A percentile compares a stretch with the other conserved stretches of the same genome.
phyloP scores from a whole-genome alignment of 2,888 invertebrate species.

The Odontothrips loti region DNA sequence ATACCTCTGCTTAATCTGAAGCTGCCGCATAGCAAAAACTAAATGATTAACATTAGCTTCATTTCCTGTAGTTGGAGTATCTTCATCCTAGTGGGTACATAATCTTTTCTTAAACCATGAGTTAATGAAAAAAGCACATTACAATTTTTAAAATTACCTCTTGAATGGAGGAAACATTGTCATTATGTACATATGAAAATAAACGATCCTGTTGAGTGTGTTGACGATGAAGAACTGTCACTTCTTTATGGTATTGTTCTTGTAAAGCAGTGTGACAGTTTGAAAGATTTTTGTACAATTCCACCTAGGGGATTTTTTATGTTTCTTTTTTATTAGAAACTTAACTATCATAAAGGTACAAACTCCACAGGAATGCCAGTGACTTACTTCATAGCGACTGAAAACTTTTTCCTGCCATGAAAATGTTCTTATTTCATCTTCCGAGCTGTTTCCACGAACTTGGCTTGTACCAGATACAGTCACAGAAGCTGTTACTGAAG shows the following conservation, averaged over 20 bases:
- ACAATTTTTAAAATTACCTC: slow-evolving; percentile 27
- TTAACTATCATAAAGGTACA: background rate
- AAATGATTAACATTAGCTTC: background rate
- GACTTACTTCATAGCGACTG: slow-evolving; percentile 53
- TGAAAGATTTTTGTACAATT: slow-evolving; percentile 50
- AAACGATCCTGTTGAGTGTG: slow-evolving; percentile 42
- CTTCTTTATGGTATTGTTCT: slow-evolving; percentile 52
- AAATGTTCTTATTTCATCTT: slow-evolving; percentile 48
- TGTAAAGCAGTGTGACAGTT: slow-evolving; percentile 62
- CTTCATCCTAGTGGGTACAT: slow-evolving; percentile 9
- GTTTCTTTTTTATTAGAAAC: background rate
- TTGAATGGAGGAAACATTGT: slow-evolving; percentile 45
- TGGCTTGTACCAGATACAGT: background rate
- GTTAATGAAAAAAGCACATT: background rate
- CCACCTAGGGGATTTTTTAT: background rate
- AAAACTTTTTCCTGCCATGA: slow-evolving; percentile 72
- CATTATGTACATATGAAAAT: slow-evolving; percentile 59
- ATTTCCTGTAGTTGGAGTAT: background rate
- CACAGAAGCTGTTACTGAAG: slow-evolving; percentile 14
- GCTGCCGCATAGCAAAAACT: background rate
- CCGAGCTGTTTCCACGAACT: slow-evolving; percentile 28
- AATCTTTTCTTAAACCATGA: background rate
- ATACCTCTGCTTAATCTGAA: background rate
- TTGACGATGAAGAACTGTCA: slow-evolving; percentile 40
- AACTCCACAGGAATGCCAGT: background rate